These are phyloP conservation scores for Drosophila austrosaltans DNA, from an alignment of 2,888 invertebrate species.

Conservation along the genomic window DNA sequence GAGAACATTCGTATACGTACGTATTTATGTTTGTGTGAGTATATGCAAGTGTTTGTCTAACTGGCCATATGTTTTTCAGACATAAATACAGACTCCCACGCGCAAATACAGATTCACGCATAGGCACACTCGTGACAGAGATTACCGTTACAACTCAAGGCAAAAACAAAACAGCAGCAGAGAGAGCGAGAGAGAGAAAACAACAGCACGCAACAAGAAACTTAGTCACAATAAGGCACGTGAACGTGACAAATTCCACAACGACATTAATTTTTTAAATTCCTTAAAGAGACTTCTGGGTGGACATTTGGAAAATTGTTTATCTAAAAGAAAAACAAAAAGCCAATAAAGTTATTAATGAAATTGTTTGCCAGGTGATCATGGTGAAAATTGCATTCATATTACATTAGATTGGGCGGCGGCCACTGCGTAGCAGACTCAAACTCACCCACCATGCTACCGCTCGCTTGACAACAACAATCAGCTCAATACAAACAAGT, in stretches of 20 bases:
- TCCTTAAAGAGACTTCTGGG: neutral
- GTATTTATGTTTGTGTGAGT: conserved; percentile 1
- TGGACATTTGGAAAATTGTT: neutral
- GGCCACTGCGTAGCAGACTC: conserved; percentile 55
- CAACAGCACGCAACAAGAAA: conserved; percentile 31
- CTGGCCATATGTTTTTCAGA: conserved; percentile 41
- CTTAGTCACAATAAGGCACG: conserved; percentile 72
- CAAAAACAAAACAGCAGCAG: conserved; percentile 41
- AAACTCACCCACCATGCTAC: conserved; percentile 43
- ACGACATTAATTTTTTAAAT: conserved; percentile 28
- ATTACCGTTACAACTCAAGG: conserved; percentile 43
- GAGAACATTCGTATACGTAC: neutral
- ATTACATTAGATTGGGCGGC: conserved; percentile 51
- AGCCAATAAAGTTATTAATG: conserved; percentile 46
- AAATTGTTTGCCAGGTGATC: conserved; percentile 13
- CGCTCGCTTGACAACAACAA: conserved; percentile 50
- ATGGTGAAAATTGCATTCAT: conserved; percentile 1
- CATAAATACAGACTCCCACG: conserved; percentile 32
- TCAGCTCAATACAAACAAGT: conserved; percentile 15
- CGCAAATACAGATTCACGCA: conserved; percentile 14
- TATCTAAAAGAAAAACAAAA: conserved; percentile 31
- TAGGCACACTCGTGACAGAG: conserved; percentile 25
- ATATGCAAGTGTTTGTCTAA: neutral
- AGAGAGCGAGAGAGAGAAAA: conserved; percentile 3
- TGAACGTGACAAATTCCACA: conserved; percentile 81